These are phyloP conservation scores for Spodoptera picta DNA, from an alignment of 2,888 invertebrate genomes.

Conservation along the genomic window DNA sequence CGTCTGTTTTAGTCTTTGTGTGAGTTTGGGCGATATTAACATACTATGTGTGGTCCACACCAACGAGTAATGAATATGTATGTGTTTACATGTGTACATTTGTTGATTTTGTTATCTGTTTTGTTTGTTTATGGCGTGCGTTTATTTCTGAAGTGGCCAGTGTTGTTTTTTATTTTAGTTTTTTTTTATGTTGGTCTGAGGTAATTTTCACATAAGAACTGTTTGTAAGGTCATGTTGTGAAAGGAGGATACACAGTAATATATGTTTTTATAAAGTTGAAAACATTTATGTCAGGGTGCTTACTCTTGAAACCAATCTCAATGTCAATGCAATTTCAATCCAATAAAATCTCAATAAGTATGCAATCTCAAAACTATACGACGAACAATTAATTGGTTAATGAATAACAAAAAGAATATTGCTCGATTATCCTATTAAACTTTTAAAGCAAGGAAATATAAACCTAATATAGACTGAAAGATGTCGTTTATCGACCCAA, in stretches of 20 bases:
- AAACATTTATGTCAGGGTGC: no score
- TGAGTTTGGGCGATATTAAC: slow-evolving; percentile 11
- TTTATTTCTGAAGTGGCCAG: not conserved
- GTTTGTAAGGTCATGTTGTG: no score
- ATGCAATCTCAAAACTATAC: no score
- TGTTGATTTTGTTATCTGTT: slow-evolving; percentile 17
- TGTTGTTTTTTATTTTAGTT: not conserved
- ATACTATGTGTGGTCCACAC: not conserved
- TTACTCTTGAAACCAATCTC: no score
- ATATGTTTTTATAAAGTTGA: no score
- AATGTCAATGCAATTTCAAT: no score
- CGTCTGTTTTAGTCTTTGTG: slow-evolving; percentile 26
- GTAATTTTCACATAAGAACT: no score
- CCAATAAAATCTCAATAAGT: no score
- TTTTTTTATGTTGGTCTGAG: not conserved
- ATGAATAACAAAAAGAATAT: not conserved
- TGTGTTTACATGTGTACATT: slow-evolving; percentile 3
- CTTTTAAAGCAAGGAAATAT: slow-evolving; percentile 12
- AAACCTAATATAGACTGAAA: slow-evolving; percentile 16
- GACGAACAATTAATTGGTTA: no score
- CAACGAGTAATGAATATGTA: slow-evolving; percentile 7
- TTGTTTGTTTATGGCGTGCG: not conserved
- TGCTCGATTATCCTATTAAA: not conserved
- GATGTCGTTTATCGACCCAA: slow-evolving; percentile 25
- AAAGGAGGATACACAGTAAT: no score